These are phyloP conservation scores for Drosophila ochracea DNA, from an alignment of 2,888 invertebrate species.

Conservation along the genomic window DNA sequence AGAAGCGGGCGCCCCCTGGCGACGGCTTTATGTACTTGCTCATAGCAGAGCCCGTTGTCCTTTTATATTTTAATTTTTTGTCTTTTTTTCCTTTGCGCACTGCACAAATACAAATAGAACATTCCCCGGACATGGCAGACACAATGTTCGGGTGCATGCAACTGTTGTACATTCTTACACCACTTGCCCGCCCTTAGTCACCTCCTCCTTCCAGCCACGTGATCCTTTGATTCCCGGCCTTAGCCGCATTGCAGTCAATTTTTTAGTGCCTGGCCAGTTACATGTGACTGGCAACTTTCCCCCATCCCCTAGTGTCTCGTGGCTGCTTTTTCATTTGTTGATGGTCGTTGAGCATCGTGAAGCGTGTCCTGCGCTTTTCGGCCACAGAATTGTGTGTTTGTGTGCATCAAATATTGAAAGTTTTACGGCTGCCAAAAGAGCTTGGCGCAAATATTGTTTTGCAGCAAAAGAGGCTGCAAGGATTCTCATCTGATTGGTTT, in stretches of 20 bases:
- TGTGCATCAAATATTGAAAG: constrained; percentile 70
- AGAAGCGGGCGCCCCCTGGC: constrained; percentile 13
- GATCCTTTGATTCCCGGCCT: constrained; percentile 29
- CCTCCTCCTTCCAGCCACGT: neutral
- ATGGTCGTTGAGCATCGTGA: constrained; percentile 50
- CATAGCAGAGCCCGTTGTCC: constrained; percentile 48
- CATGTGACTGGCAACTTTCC: constrained; percentile 71
- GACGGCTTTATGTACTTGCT: constrained; percentile 54
- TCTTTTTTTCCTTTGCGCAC: constrained; percentile 23
- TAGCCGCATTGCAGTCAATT: constrained; percentile 81
- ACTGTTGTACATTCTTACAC: constrained; percentile 46
- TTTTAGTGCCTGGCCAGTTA: constrained; percentile 40
- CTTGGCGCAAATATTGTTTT: constrained; percentile 31
- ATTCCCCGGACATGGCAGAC: constrained; percentile 39
- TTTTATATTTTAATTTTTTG: constrained; percentile 32
- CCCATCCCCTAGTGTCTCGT: neutral
- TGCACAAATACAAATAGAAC: constrained; percentile 50
- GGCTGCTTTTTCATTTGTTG: constrained; percentile 59
- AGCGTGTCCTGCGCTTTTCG: constrained; percentile 67
- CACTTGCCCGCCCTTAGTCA: neutral
- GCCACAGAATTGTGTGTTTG: constrained; percentile 57
- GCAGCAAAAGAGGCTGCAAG: constrained; percentile 12
- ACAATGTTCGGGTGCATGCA: constrained; percentile 58
- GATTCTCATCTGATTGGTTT: constrained; percentile 63
- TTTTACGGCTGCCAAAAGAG: constrained; percentile 54